Base-by-base conservation (phyloP, 2,888 invertebrate species). In the Diarsia dahlii region DNA sequence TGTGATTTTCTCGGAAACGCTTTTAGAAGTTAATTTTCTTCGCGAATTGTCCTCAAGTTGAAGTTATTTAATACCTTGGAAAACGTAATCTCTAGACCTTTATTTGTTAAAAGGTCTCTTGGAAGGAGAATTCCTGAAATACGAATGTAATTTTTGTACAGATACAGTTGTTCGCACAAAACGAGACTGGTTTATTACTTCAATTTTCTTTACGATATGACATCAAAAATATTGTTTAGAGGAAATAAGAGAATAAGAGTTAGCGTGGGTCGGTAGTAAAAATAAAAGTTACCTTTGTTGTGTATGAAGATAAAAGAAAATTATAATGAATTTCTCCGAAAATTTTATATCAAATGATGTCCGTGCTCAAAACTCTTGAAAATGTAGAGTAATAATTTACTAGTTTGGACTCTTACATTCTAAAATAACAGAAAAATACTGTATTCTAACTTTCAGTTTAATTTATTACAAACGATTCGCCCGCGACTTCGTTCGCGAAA, bases 171-270 rank as follows among this genome's bases (percentile, higher is more conserved):
- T 78, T 78, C 65, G 52, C 63, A 64, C 39, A 34, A 67, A 67
- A 79, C 65, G 54, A 71, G 67, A 46, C 74, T 72, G 70, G 50
- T 76, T 83, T 83, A 81, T 78, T 66, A 28, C 83, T 78, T 74
- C 70, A 79, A 79, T 84, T 76, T 74, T 71, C 71, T 85, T 70
- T 76, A 75, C 75, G 78, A 60, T 58, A 69, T 62, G 64, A 54
- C 67, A 73, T 72, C 69, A 76, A 83, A 82, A 73, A 71, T 75
- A 71, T 72, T 71, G 50, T 76, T 80, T 56, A 68, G 63, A 75
- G 52, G 34, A 72, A 71, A 71, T 68, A 75, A 70, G 50, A 71
- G 48, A 78, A 72, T 73, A 64, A 73, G 48, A 82, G 54, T 72
- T 78, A 81, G 58, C 18, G 62, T 63, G 58, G 66, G 71, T 62